Base-by-base conservation (phyloP, 2,113 vertebrate genomes). In the Neopipo cinnamomea region DNA sequence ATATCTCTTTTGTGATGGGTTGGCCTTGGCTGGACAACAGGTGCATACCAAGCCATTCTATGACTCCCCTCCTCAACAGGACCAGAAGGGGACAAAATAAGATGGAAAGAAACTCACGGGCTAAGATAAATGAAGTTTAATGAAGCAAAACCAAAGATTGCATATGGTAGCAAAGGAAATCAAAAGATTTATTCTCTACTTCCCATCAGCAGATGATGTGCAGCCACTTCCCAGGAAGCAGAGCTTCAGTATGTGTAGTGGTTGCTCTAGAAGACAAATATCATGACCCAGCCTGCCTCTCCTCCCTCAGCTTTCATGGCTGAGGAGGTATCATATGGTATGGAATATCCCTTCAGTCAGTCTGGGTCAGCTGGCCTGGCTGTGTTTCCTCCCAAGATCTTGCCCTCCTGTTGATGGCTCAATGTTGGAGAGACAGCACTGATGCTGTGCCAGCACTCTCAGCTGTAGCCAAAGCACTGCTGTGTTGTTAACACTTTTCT, bases 301-400 rank as follows among this genome's bases (percentile, higher is more conserved):
- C 8, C 30, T n/a, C 9, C 14, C 41, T 22, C 9, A 33, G 8
- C 16, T 44, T 67, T 37, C 49, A 16, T 9, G 47, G 27, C 8
- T 53, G 23, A 67, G 23, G 14, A 42, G 14, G 17, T 0, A 2
- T 12, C 22, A 33, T 28, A 53, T 2, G 4, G 8, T 20, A 28
- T 28, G n/a, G 21, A 52, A 52, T 47, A 65, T 24, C 42, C 44
- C 16, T 71, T 58, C 30, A 31, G 23, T 25, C 22, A 14, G 6
- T 71, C 65, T 39, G 39, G 8, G 20, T 41, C 33, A 59, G 31
- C 31, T 31, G 35, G 52, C 23, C 25, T 44, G 53, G 20, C 14
- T 50, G 8, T 44, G 12, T 7, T 35, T 28, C 6, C 14, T 55
- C 27, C 53, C 41, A 37, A 50, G 27, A 4, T 5, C 21, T 23